These are phyloP conservation scores for Pseudopodoces humilis DNA, from an alignment of 2,113 vertebrate species.

Conservation along the genomic window DNA sequence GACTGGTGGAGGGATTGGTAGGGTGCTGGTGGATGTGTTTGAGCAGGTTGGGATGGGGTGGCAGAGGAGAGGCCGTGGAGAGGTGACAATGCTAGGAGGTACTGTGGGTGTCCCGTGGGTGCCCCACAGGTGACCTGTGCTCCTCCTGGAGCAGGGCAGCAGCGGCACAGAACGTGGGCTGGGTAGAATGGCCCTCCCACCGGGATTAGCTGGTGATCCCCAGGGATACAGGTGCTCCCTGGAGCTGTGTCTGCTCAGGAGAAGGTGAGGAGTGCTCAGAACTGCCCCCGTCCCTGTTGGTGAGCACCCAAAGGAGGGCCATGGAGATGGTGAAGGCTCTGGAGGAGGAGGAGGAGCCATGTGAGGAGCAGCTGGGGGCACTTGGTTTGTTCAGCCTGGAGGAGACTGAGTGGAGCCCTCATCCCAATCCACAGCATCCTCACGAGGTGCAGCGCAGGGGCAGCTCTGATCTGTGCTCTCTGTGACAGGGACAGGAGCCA, in stretches of 20 bases:
- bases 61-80: neutral
- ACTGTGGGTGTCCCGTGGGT: rapidly evolving
- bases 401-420: neutral
- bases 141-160: neutral
- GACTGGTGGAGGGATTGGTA: slow-evolving; percentile 2
- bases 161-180: rapidly evolving
- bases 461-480: neutral
- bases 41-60: neutral
- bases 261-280: neutral
- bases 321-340: neutral
- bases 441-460: rapidly evolving
- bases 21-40: neutral
- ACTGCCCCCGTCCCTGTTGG: rapidly evolving
- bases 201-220: neutral
- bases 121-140: neutral
- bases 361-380: neutral
- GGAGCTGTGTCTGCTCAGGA: neutral
- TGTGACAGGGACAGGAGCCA: neutral
- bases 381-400: neutral
- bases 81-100: neutral
- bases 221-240: neutral
- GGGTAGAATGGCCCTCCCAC: neutral
- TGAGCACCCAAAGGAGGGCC: neutral
- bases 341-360: neutral
- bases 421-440: neutral